A percentile compares a stretch with the other conserved stretches of the same genome.
phyloP scores from a whole-genome alignment of 2,888 invertebrate species.

The Drosophila atripex region DNA sequence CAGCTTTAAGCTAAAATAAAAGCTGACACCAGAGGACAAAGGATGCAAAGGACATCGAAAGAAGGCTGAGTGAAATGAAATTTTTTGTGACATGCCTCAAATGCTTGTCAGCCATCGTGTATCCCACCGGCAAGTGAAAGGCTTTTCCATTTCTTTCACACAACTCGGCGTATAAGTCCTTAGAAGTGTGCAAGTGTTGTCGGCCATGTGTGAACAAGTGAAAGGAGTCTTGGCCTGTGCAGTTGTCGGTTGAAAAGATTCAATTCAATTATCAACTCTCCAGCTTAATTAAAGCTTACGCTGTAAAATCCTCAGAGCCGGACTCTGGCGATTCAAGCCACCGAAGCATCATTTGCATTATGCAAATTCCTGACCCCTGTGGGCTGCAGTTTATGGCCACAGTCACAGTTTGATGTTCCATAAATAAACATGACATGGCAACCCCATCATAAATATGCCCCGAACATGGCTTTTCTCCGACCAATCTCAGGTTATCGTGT shows the following conservation, averaged over 20 bases:
- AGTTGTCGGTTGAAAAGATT: conserved; percentile 12
- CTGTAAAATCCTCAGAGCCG: conserved; percentile 34
- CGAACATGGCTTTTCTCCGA: conserved; percentile 27
- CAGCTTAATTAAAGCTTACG: conserved; percentile 58
- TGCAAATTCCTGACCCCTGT: conserved; percentile 54
- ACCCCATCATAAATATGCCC: conserved; percentile 64
- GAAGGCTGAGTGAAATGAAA: conserved; percentile 54
- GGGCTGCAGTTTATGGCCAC: conserved; percentile 39
- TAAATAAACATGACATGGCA: conserved; percentile 70
- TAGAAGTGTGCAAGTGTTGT: conserved; percentile 9
- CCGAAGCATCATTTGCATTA: conserved; percentile 61
- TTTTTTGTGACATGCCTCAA: conserved; percentile 63
- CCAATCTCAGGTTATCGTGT: conserved; percentile 26
- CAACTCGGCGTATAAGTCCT: not conserved
- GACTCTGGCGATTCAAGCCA: not conserved
- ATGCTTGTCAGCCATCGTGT: conserved; percentile 48
- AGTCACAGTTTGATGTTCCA: conserved; percentile 52
- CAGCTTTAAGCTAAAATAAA: conserved; percentile 66
- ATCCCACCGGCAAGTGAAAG: conserved; percentile 20
- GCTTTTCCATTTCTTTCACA: conserved; percentile 20
- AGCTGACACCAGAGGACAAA: conserved; percentile 53
- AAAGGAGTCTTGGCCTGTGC: conserved; percentile 26
- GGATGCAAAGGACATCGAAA: conserved; percentile 20
- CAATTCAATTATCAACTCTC: conserved; percentile 45
- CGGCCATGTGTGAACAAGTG: conserved; percentile 21